Evolutionary conservation across 2,888 invertebrate genomes (phyloP), one percentile per base, ranked within the genome.

Genomic region (Drosophila greeni): DNA sequence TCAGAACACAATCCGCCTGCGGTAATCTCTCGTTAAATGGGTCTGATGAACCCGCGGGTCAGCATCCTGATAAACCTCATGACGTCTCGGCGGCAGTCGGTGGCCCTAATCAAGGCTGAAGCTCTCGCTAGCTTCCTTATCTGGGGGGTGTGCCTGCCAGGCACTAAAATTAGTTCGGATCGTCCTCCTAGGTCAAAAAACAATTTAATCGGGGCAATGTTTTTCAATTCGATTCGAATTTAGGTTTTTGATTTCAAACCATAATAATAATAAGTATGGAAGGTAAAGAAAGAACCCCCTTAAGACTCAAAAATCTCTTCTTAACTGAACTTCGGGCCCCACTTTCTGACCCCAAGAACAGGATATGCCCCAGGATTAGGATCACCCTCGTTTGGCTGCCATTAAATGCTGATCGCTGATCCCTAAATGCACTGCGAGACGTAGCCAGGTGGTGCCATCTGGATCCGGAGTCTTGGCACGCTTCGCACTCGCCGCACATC

Each of bases 361-460:
- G 48, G 66, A 66, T 66, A 37, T 26, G 36, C 31, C 26, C 9
- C 33, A 34, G 60, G 37, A 59, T 66, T 62, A 62, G 11, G 29
- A 62, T 66, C 66, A 18, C 54, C 53, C 16, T 6, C n/a, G 40
- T 9, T n/a, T 42, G 24, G 9, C 42, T 20, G 16, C 18, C 66
- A 62, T 62, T 66, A 66, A 57, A 54, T 18, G 24, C 6, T 37
- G 23, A 49, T 49, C 34, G 18, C 8, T 54, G 18, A 49, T 49
- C 34, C 43, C 43, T 34, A 51, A 45, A 60, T 33, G 37, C 49
- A 60, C 62, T 34, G 4, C 18, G 18, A 75, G 58, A 58, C 52
- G 12, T 5, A 18, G 40, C 77, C 85, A 78, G 85, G 66, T 78
- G 78, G 65, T 54, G 51, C 61, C 78, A 85, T 72, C 64, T 82